Evolutionary conservation across 2,797 vertebrate species (phyloP), one percentile per base, ranked within the genome.

Genomic region (Chaenodraco wilsoni): DNA sequence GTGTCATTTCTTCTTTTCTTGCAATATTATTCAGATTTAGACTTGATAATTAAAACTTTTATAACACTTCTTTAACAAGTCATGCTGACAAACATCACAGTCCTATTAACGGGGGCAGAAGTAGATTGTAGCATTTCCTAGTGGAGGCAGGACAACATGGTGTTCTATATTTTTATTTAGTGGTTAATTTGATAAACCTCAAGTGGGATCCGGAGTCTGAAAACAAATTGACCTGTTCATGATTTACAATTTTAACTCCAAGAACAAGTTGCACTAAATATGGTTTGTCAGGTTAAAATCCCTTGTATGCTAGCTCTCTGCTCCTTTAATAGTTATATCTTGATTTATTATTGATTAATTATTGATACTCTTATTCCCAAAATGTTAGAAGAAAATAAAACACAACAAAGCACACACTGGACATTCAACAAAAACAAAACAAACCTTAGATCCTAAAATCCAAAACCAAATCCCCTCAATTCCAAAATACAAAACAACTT

Each of bases 1-100:
- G 65, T 80, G 69, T 69, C 19, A 79, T 59, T 65, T 74, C 61
- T 51, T 65, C 11, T 27, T 54, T 54, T 72, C 19, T 68, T 69
- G 41, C 40, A 59, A 6, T 62, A 19, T 52, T 54, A 59, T 61
- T 75, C 1, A 7, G 33, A 76, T 56, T 61, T 69, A 40, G 13
- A 54, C 65, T 72, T 45, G 9, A 54, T 19, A 46, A 40, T 63
- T 55, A 2, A 21, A 69, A 72, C 16, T 59, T 43, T 65, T 40
- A 54, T 49, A 40, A 61, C 48, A 46, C 9, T 3, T 69, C 21
- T 67, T 67, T 69, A 63, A 77, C 66, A 72, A 74, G 52, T 45
- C 55, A 64, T 16, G 11, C 33, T 64, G 68, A 60, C 31, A 66
- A 33, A 43, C 19, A 57, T 74, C 72, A 41, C 64, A 33, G 58